Percentiles rank a stretch among this genome's conserved stretches.
Evolutionary conservation across 1,140 invertebrate genomes (phyloP).

Genomic region (Thalassaphorura encarpata): DNA sequence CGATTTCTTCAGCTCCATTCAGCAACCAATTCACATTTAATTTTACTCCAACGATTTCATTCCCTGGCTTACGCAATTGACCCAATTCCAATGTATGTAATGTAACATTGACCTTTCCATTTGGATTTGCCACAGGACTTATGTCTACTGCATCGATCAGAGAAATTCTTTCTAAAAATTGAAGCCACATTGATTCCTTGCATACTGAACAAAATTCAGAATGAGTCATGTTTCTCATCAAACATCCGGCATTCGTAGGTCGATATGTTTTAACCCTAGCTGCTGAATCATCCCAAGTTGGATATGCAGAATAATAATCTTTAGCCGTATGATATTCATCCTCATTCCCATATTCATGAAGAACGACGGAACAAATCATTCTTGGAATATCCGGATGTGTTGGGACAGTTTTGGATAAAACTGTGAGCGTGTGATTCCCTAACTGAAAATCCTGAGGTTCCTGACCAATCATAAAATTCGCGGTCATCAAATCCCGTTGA

Average conservation of each 20-base stretch:
- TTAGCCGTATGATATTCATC: constrained; percentile 13
- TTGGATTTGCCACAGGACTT: too few species aligned
- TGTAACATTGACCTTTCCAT: background rate
- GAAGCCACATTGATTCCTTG: constrained; percentile 28
- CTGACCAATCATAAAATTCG: constrained; percentile 20
- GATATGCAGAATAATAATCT: constrained; percentile 22
- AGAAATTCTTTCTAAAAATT: constrained; percentile 24
- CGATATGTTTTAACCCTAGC: constrained; percentile 12
- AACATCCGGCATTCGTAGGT: constrained; percentile 25
- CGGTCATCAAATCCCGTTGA: constrained; percentile 19
- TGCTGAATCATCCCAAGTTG: constrained; percentile 16
- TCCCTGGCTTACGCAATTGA: constrained; percentile 10
- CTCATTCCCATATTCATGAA: constrained; percentile 26
- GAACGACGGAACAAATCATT: constrained; percentile 21
- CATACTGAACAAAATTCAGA: constrained; percentile 17
- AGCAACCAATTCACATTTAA: constrained; percentile 13
- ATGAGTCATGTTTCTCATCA: constrained; percentile 30
- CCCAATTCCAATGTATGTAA: constrained; percentile 19
- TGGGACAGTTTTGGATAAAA: constrained; percentile 14
- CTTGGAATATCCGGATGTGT: constrained; percentile 22
- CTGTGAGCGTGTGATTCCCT: constrained; percentile 14
- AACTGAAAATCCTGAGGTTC: constrained; percentile 10
- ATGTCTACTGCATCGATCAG: constrained; percentile 18
- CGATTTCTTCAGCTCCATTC: background rate
- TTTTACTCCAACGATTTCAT: constrained; percentile 13